A percentile compares a stretch with the other conserved stretches of the same genome.
phyloP scores from a whole-genome alignment of 2,113 vertebrate genomes.

The Hypanus sabinus region DNA sequence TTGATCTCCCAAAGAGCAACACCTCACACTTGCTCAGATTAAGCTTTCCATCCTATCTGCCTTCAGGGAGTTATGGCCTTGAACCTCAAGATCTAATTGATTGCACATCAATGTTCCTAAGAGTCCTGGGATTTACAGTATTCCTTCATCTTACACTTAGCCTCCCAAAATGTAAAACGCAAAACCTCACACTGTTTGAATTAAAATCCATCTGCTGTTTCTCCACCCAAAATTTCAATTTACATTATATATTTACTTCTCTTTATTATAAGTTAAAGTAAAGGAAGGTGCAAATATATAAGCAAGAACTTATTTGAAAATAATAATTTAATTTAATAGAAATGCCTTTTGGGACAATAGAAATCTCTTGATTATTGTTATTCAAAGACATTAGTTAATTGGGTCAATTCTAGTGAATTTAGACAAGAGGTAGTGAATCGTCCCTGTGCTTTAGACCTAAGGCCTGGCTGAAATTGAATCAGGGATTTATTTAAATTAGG shows the following conservation, averaged over 20 bases:
- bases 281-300: background rate
- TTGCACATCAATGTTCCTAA: no score
- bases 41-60: no score
- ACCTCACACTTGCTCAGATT: no score
- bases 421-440: background rate
- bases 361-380: background rate
- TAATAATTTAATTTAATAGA: background rate
- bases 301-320: background rate
- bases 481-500: background rate
- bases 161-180: no score
- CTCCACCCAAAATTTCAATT: background rate
- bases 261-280: background rate
- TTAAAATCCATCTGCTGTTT: no score
- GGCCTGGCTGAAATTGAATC: background rate
- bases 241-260: background rate
- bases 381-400: background rate
- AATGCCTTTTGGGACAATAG: background rate
- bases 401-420: background rate
- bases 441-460: background rate
- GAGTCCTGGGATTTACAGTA: no score
- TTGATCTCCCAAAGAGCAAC: no score
- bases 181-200: no score
- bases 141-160: no score
- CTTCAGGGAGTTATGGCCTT: no score
- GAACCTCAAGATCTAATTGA: no score